Base-by-base conservation (phyloP, 2,888 invertebrate genomes). In the Zygothrica quintamaculata region DNA sequence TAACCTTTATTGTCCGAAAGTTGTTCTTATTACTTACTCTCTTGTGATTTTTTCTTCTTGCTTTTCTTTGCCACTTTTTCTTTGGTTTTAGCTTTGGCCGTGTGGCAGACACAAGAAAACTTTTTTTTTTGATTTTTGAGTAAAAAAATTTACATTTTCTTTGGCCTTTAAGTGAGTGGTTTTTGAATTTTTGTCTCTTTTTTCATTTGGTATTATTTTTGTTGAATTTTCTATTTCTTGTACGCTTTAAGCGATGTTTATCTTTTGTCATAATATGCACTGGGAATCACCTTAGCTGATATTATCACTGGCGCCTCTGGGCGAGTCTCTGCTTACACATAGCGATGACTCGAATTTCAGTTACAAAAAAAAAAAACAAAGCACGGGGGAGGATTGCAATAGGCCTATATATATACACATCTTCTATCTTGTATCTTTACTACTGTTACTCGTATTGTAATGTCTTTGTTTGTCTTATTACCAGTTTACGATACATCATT, bases 241-340 rank as follows among this genome's bases (percentile, higher is more conserved):
- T 37, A 52, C 56, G 65, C 78, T 80, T 80, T 67, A 73, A 68
- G 72, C 74, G 86, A 87, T 88, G 75, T 70, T 88, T 86, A 86
- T 88, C 87, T 84, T 51, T 79, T 78, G 81, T 86, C 87, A 87
- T 87, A 88, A 87, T 88, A 81, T 86, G 87, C 88, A 74, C 84
- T 81, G 84, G 86, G 88, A 87, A 84, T 88, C 86, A 77, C 79
- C 77, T 75, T 81, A 74, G 64, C 65, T 62, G 81, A 84, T 84
- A 79, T 81, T 84, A 84, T 86, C 85, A 43, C 52, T 73, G 64
- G 61, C 65, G 73, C 77, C 69, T 65, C 56, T 56, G 11, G 59
- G 64, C 48, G 72, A 53, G 51, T 51, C 58, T 53, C 55, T 43
- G 44, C 50, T 52, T 55, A 55, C 61, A 57, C 58, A 57, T 43